Evolutionary conservation across 35 echinoderm and acorn worm species (phyloP), one percentile per base, ranked within the genome.

Genomic region (Antedon bifida): DNA sequence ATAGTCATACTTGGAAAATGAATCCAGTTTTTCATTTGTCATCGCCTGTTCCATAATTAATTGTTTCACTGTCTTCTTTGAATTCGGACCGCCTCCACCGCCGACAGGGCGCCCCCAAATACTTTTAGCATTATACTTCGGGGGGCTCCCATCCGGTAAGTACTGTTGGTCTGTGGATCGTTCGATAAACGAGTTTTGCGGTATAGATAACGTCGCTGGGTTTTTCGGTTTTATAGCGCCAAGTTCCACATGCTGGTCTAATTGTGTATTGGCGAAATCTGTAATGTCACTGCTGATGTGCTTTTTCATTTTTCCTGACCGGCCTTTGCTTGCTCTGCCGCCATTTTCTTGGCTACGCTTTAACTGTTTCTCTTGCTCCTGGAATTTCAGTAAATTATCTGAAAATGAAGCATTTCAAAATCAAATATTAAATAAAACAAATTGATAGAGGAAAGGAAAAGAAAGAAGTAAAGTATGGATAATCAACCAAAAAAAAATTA

Each of bases 1-100:
- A 81, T 92, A 99, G 81, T 99, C 95, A 84, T 99, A 99, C 64
- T 99, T 99, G 77, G 95, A 99, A 56, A 96, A 96, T 35, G 89
- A 64, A 75, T 76, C 74, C 30, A 77, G 42, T 55, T 79, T 73
- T n/a, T 88, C 90, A 21, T 76, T 86, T 39, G 36, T 85, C 83
- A 85, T 55, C 33, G 75, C 74, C 46, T 91, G 89, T 34, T 91
- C 89, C 36, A 86, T 79, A 31, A 91, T 91, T 38, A 91, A 46
- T 51, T 91, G 84, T 39, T 91, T 91, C 0, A 91, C 89, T 1
- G 89, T 91, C 45, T 91, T 91, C 1, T 78, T 55, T 30, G 83
- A 77, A 12, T 74, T 76, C 83, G 77, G 38, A 29, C 83, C 36
- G 0, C 74, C 21, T 23, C 74, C 77, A 5, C 46, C 80, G 26